Conservation (phyloP, 2,888 invertebrate genomes). For the Synanthedon andrenaeformis region DNA sequence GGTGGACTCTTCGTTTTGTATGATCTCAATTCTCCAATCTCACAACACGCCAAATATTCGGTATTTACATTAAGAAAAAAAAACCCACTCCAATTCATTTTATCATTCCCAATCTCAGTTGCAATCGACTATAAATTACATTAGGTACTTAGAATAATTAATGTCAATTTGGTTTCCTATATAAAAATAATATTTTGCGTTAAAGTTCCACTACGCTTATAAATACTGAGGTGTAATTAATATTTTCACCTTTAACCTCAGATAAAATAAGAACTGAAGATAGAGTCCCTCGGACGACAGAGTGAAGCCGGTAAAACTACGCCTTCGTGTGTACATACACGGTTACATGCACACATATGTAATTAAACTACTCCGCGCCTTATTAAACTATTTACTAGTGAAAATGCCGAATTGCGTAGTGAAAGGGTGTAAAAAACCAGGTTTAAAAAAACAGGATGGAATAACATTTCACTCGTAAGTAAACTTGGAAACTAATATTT, state of each 20-base stretch:
- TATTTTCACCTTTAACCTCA: not conserved
- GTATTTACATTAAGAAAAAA: conserved; percentile 19
- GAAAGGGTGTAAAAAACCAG: too few species aligned
- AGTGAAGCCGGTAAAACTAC: too few species aligned
- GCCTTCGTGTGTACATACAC: too few species aligned
- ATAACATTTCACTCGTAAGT: too few species aligned
- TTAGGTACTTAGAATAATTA: not conserved
- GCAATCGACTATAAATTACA: conserved; percentile 13
- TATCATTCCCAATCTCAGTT: conserved; percentile 5
- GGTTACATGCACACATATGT: too few species aligned
- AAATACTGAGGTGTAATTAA: not conserved
- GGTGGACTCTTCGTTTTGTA: conserved; percentile 67
- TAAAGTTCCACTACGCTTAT: not conserved
- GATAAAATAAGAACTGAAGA: too few species aligned
- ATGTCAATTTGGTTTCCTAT: conserved; percentile 41
- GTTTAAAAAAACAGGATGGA: too few species aligned
- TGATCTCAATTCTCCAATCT: conserved; percentile 37
- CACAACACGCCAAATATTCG: conserved; percentile 30
- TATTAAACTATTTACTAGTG: too few species aligned
- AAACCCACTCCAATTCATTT: not conserved
- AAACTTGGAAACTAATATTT: too few species aligned
- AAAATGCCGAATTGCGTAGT: too few species aligned
- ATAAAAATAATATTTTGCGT: conserved; percentile 25
- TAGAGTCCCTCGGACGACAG: too few species aligned
- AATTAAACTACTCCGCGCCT: too few species aligned